phyloP scores from a whole-genome alignment of 2,888 invertebrate species.

The Portevinia maculata region DNA sequence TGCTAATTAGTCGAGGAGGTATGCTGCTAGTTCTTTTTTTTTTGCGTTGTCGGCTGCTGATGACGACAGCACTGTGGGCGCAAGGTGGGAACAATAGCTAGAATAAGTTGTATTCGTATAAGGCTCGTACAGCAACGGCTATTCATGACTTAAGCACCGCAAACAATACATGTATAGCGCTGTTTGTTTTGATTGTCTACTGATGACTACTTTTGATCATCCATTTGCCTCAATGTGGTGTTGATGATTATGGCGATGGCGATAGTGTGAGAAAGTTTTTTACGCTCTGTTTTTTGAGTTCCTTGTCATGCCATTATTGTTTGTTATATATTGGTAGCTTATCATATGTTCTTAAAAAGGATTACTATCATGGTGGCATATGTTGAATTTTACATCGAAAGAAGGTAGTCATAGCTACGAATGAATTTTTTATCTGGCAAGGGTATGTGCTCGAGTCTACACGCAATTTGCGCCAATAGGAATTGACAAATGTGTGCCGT shows the following conservation, averaged over 20 bases:
- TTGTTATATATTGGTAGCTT: slow-evolving; percentile 21
- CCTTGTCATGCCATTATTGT: slow-evolving; percentile 11
- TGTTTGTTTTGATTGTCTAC: slow-evolving; percentile 25
- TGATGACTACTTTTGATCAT: slow-evolving; percentile 1
- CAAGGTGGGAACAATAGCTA: slow-evolving; percentile 45
- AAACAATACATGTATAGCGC: neutral
- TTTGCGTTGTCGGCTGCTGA: no score
- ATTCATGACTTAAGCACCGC: slow-evolving; percentile 29
- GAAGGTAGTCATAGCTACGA: neutral
- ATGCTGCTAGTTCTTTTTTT: neutral
- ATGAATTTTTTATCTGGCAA: neutral
- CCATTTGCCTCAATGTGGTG: slow-evolving; percentile 26
- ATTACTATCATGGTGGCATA: slow-evolving; percentile 23
- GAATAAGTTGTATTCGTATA: slow-evolving; percentile 46
- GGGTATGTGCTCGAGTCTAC: neutral
- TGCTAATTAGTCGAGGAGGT: slow-evolving; percentile 56
- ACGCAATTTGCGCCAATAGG: slow-evolving; percentile 22
- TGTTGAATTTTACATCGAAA: slow-evolving; percentile 5
- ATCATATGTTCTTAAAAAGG: slow-evolving; percentile 23
- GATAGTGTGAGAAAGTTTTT: slow-evolving; percentile 2
- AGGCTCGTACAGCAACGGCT: neutral
- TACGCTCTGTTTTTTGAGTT: neutral
- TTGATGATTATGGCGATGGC: slow-evolving; percentile 20
- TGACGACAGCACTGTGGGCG: neutral
- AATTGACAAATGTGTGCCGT: slow-evolving; percentile 34